These are phyloP conservation scores for Kryptolebias ocellatus DNA, from an alignment of 2,797 vertebrate genomes.

Conservation along the genomic window DNA sequence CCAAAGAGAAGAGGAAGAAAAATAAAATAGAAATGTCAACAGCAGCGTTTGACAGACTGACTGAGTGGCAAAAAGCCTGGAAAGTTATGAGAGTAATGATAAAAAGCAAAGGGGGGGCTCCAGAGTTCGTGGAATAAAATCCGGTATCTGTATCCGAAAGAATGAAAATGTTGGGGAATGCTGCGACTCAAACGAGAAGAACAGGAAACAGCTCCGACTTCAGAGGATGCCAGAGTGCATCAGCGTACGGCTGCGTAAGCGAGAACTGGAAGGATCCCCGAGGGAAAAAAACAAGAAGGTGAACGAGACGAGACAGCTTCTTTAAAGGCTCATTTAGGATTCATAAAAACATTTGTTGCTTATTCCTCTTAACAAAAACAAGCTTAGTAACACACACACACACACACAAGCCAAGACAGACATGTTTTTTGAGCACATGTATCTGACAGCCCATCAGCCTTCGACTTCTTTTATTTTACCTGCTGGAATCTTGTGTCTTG, in stretches of 20 bases:
- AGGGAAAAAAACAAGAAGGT: conserved; percentile 26
- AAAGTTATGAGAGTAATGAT: conserved; percentile 33
- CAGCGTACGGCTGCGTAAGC: conserved; percentile 23
- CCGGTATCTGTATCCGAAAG: background rate
- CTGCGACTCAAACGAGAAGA: conserved; percentile 30
- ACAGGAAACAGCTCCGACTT: conserved; percentile 34
- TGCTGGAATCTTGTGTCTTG: conserved; percentile 15
- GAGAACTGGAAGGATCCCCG: conserved; percentile 11
- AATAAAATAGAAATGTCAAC: background rate
- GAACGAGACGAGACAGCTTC: conserved; percentile 35
- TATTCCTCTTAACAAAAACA: conserved; percentile 23
- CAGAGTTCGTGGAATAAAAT: too few species aligned
- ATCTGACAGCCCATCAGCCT: conserved; percentile 31
- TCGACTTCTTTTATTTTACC: conserved; percentile 7
- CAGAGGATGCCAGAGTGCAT: conserved; percentile 46
- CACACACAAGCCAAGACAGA: background rate
- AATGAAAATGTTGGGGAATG: conserved; percentile 20
- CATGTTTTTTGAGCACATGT: conserved; percentile 17
- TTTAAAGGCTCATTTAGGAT: conserved; percentile 48
- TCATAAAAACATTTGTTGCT: conserved; percentile 21
- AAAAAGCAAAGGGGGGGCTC: too few species aligned
- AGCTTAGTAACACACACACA: conserved; percentile 8
- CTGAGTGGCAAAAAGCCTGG: conserved; percentile 10
- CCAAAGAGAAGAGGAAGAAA: background rate
- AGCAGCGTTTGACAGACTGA: conserved; percentile 26